phyloP scores from a whole-genome alignment of 2,888 invertebrate genomes.

The Odontocerum albicorne region DNA sequence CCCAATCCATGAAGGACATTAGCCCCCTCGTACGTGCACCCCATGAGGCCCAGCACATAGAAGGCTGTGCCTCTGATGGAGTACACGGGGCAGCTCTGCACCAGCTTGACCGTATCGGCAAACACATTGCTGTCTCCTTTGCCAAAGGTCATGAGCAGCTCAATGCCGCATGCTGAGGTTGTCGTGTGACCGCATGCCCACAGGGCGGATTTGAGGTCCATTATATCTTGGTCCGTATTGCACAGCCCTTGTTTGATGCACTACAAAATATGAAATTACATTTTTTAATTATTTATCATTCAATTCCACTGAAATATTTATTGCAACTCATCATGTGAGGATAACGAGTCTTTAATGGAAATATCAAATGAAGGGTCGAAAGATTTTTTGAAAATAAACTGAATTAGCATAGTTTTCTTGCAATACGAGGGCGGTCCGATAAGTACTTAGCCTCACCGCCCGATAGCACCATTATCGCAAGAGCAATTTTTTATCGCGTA shows the following conservation, averaged over 20 bases:
- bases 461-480: no score
- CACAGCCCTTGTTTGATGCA: conserved; percentile 54
- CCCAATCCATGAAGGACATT: conserved; percentile 61
- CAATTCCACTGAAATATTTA: no score
- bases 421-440: no score
- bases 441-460: no score
- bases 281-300: background rate
- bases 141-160: conserved; percentile 64
- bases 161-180: conserved; percentile 74
- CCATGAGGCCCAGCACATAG: conserved; percentile 83
- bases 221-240: conserved; percentile 67
- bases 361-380: no score
- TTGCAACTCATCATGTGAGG: no score
- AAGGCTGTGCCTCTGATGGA: conserved; percentile 89
- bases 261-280: conserved; percentile 13
- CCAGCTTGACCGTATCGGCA: conserved; percentile 63
- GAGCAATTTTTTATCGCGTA: no score
- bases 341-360: no score
- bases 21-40: conserved; percentile 81
- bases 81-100: conserved; percentile 80
- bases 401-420: no score
- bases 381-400: no score
- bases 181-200: conserved; percentile 89
- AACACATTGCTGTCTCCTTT: conserved; percentile 49
- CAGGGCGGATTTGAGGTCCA: conserved; percentile 82